These are phyloP conservation scores for Theonella swinhoei DNA, from an alignment of 37 sponge, comb jelly and placozoan genomes.

Conservation along the genomic window DNA sequence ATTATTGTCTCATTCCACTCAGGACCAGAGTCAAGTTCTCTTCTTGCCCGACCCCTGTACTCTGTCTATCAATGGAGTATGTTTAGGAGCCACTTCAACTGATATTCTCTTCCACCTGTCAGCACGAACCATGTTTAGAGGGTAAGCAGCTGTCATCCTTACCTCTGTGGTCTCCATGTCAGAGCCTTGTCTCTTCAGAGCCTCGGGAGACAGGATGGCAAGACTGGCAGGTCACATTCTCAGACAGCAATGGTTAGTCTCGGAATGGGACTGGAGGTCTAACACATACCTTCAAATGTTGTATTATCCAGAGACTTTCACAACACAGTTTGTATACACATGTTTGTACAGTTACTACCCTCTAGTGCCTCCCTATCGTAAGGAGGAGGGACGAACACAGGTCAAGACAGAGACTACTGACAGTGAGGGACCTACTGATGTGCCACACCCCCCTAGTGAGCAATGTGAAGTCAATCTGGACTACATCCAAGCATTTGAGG, in stretches of 20 bases:
- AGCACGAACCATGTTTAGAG: conserved; percentile 59
- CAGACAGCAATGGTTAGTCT: conserved; percentile 58
- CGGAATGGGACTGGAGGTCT: too few relatives aligned
- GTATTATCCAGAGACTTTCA: too few relatives aligned
- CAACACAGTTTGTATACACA: not conserved
- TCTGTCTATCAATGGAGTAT: conserved; percentile 67
- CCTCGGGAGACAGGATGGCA: conserved; percentile 68
- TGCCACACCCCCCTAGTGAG: not conserved
- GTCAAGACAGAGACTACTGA: not conserved
- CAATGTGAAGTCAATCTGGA: conserved; percentile 49
- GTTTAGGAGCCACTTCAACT: conserved; percentile 75
- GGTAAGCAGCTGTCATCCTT: conserved; percentile 26
- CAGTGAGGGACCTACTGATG: not conserved
- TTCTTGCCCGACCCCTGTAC: conserved; percentile 59
- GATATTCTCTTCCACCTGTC: conserved; percentile 84
- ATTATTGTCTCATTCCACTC: not conserved
- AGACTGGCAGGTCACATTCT: conserved; percentile 41
- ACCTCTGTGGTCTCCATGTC: not conserved
- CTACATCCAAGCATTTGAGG: conserved; percentile 33
- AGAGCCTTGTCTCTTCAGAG: not conserved
- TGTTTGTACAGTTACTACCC: conserved; percentile 50
- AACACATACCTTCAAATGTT: too few relatives aligned
- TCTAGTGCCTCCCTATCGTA: conserved; percentile 34
- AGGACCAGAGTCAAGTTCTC: not conserved
- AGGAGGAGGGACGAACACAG: conserved; percentile 9